Percentiles rank a stretch among this genome's conserved stretches.
These are phyloP conservation scores for Tuta absoluta DNA, from an alignment of 2,888 invertebrate genomes.

Conservation along the genomic window DNA sequence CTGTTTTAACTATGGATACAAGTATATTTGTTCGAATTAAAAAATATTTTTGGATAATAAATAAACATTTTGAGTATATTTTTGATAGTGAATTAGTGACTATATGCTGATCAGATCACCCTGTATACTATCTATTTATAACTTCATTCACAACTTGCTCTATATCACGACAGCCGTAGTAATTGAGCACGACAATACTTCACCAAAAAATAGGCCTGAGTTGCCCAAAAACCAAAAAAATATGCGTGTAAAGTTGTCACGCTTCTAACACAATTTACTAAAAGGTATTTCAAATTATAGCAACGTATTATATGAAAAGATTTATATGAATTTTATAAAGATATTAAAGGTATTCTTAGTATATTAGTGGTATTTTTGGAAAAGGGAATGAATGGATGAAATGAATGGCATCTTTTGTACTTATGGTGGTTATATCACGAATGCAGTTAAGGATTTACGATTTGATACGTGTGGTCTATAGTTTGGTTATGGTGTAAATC, in stretches of 20 bases:
- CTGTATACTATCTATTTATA: conserved; percentile 40
- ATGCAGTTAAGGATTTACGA: conserved; percentile 33
- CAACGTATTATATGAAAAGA: conserved; percentile 52
- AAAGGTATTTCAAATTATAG: conserved; percentile 49
- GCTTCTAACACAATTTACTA: conserved; percentile 51
- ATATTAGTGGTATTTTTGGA: conserved; percentile 36
- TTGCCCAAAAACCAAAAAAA: conserved; percentile 50
- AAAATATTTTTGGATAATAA: too few species aligned
- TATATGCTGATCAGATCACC: conserved; percentile 36
- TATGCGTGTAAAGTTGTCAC: conserved; percentile 62
- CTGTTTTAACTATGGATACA: too few species aligned
- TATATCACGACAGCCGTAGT: conserved; percentile 68
- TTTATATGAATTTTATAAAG: conserved; percentile 71
- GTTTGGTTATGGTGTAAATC: not conserved
- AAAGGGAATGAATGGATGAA: conserved; percentile 33
- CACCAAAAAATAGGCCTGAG: conserved; percentile 6
- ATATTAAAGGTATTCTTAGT: conserved; percentile 49
- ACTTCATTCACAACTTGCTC: conserved; percentile 52
- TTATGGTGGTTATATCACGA: conserved; percentile 10
- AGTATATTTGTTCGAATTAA: too few species aligned
- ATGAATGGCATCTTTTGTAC: conserved; percentile 12
- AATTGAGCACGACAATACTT: conserved; percentile 62
- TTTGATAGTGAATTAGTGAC: too few species aligned
- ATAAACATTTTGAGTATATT: too few species aligned
- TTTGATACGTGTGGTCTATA: conserved; percentile 25